Evolutionary conservation across 2,888 invertebrate genomes (phyloP).

Genomic region (Holacanthella duospinosa): DNA sequence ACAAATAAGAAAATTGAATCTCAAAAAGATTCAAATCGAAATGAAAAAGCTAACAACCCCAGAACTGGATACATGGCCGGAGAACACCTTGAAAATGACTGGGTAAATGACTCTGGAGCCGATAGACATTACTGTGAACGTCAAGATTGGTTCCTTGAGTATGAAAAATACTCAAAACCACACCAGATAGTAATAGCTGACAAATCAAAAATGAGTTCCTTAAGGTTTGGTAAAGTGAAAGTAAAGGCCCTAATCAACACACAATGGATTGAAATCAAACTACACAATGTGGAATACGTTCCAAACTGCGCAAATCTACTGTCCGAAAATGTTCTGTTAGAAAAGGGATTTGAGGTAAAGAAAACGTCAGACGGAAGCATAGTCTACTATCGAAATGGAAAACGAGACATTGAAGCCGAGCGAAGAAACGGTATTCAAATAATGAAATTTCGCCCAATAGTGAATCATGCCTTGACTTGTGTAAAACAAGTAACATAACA

Average conservation of each 20-base stretch:
- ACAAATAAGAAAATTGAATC: no score
- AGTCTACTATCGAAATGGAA: slow-evolving; percentile 9
- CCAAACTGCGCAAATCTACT: slow-evolving; percentile 17
- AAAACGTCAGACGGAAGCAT: slow-evolving; percentile 10
- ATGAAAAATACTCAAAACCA: slow-evolving; percentile 2
- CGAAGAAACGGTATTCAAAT: slow-evolving; percentile 14
- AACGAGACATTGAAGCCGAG: slow-evolving; percentile 8
- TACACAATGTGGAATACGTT: slow-evolving; percentile 17
- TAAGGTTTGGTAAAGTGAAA: slow-evolving; percentile 12
- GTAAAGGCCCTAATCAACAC: slow-evolving; percentile 12
- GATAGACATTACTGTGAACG: background rate
- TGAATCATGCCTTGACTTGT: slow-evolving; percentile 5
- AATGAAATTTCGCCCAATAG: slow-evolving; percentile 17
- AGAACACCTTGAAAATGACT: background rate
- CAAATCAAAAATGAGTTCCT: background rate
- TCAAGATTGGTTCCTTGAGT: background rate
- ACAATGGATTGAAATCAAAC: slow-evolving; percentile 13
- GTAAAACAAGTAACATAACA: slow-evolving; percentile 15
- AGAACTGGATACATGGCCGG: background rate
- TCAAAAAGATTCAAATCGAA: background rate
- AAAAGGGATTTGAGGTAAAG: slow-evolving; percentile 15
- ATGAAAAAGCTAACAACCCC: background rate
- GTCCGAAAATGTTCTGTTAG: slow-evolving; percentile 20
- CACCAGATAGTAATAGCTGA: background rate
- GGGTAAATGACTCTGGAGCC: slow-evolving; percentile 1